These are phyloP conservation scores for Cyanistes caeruleus DNA, from an alignment of 2,113 vertebrate genomes.

Conservation along the genomic window DNA sequence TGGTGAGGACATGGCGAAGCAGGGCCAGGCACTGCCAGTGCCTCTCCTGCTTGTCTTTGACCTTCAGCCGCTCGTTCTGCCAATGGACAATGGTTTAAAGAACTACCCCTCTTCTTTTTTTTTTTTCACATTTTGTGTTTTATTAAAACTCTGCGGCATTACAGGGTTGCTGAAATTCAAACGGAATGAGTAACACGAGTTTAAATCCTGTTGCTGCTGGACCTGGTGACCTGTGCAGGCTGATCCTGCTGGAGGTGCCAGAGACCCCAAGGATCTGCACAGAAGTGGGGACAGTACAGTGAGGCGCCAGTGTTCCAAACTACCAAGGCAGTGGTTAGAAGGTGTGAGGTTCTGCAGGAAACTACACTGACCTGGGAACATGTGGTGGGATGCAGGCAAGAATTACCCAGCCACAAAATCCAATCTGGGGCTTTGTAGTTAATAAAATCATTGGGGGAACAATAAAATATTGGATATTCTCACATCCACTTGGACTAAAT, in stretches of 20 bases:
- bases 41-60: background rate
- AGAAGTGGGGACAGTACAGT: background rate
- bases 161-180: background rate
- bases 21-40: background rate
- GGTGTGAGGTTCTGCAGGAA: background rate
- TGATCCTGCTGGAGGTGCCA: background rate
- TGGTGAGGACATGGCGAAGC: fast-evolving
- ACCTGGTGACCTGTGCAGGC: background rate
- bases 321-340: fast-evolving
- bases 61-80: background rate
- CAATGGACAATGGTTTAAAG: fast-evolving
- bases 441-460: background rate
- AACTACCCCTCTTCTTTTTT: background rate
- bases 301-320: background rate
- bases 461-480: background rate
- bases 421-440: fast-evolving
- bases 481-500: background rate
- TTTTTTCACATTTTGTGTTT: background rate
- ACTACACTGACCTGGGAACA: background rate
- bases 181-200: fast-evolving
- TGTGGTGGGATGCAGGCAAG: background rate
- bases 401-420: background rate
- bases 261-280: fast-evolving
- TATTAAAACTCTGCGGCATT: fast-evolving
- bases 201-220: background rate